Evolutionary conservation across 1,140 invertebrate species (phyloP).

Genomic region (Cydia amplana): DNA sequence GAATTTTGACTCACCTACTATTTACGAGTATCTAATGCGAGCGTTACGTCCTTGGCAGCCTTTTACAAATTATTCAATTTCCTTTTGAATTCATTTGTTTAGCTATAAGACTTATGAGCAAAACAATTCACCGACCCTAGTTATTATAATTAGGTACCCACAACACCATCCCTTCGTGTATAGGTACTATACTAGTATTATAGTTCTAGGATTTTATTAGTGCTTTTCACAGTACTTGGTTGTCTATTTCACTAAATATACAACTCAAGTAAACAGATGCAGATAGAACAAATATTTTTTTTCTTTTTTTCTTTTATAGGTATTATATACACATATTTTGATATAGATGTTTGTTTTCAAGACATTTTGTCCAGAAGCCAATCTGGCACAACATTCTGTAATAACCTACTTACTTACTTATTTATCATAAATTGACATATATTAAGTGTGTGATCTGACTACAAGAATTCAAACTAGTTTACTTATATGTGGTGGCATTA

Average conservation of each 20-base stretch:
- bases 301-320: not conserved
- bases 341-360: not conserved
- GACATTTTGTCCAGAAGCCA: too few species aligned
- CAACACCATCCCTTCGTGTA: not conserved
- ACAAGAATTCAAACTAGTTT: not conserved
- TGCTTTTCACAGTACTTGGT: not conserved
- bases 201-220: not conserved
- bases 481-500: not conserved
- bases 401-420: not conserved
- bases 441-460: not conserved
- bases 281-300: not conserved
- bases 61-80: not conserved
- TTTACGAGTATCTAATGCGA: too few species aligned
- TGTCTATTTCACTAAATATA: not conserved
- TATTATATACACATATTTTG: not conserved
- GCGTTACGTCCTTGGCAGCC: too few species aligned
- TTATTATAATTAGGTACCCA: not conserved
- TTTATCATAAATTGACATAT: conserved; percentile 8
- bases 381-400: not conserved
- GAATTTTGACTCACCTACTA: too few species aligned
- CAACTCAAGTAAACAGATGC: not conserved
- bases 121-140: not conserved
- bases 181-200: conserved; percentile 11
- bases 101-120: not conserved
- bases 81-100: not conserved